Evolutionary conservation across 2,797 vertebrate genomes (phyloP).

Genomic region (Bradypodion pumilum): DNA sequence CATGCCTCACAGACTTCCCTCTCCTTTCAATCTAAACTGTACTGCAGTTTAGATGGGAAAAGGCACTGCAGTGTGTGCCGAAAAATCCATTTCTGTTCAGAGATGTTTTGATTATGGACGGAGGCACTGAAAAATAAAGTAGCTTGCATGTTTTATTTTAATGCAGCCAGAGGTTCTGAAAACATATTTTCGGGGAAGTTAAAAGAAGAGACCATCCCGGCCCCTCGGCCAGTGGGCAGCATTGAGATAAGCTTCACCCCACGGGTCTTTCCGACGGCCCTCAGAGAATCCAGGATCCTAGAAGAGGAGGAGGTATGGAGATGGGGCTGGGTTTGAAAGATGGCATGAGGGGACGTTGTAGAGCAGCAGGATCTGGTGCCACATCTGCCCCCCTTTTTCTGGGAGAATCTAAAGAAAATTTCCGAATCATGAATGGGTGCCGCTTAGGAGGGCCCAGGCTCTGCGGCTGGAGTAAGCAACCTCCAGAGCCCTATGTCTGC

Average conservation of each 20-base stretch:
- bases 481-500: no score
- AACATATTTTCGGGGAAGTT: constrained; percentile 74
- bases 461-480: neutral
- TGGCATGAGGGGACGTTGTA: no score
- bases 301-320: constrained; percentile 90
- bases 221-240: constrained; percentile 79
- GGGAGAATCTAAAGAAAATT: no score
- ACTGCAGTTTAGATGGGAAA: neutral
- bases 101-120: neutral
- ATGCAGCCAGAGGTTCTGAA: constrained; percentile 57
- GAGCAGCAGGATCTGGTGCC: neutral
- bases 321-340: neutral
- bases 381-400: neutral
- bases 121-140: constrained; percentile 18
- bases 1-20: no score
- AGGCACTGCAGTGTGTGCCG: neutral
- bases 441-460: neutral
- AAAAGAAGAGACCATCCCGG: constrained; percentile 72
- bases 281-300: constrained; percentile 85
- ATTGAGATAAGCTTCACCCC: constrained; percentile 88
- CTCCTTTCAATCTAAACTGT: no score
- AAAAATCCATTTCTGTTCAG: neutral
- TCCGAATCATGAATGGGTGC: no score
- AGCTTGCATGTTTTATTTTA: constrained; percentile 19
- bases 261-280: constrained; percentile 89